A percentile compares a stretch with the other conserved stretches of the same genome.
Evolutionary conservation across 1,140 invertebrate genomes (phyloP).

Genomic region (Capitella teleta): DNA sequence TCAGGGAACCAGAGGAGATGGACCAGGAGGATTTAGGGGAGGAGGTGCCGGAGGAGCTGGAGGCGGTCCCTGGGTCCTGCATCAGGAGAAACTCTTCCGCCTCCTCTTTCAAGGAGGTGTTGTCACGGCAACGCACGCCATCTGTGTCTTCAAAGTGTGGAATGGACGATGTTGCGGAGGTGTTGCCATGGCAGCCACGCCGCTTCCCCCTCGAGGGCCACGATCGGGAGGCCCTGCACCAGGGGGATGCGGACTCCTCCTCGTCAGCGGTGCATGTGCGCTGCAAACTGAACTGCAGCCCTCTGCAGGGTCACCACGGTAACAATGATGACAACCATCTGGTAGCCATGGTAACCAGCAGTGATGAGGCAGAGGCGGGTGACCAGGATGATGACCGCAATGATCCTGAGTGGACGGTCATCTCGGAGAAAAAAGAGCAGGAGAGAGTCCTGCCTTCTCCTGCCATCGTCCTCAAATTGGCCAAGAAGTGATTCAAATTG

Average conservation of each 20-base stretch:
- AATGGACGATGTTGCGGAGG: slow-evolving; percentile 28
- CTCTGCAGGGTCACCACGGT: slow-evolving; percentile 12
- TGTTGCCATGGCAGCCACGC: slow-evolving; percentile 58
- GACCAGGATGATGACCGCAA: slow-evolving; percentile 69
- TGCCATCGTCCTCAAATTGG: slow-evolving; percentile 8
- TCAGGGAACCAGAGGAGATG: neutral
- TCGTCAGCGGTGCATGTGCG: neutral
- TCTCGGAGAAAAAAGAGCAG: neutral
- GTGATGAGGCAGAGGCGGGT: slow-evolving; percentile 50
- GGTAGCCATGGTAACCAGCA: slow-evolving; percentile 30
- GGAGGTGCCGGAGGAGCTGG: slow-evolving; percentile 7
- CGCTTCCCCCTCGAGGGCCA: slow-evolving; percentile 62
- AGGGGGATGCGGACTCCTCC: neutral
- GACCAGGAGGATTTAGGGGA: slow-evolving; percentile 6
- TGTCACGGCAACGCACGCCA: slow-evolving; percentile 15
- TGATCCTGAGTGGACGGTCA: slow-evolving; percentile 60
- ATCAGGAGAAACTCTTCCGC: slow-evolving; percentile 11
- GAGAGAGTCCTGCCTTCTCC: neutral
- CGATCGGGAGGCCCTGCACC: slow-evolving; percentile 46
- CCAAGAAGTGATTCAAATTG: slow-evolving; percentile 14
- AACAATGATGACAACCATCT: slow-evolving; percentile 46
- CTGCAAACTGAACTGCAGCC: neutral
- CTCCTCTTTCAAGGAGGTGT: slow-evolving; percentile 9
- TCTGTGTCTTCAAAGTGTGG: slow-evolving; percentile 14
- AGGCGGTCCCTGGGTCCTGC: slow-evolving; percentile 15